Conservation (phyloP, 1,140 invertebrate species). For the Drosophila nigrodunni region DNA sequence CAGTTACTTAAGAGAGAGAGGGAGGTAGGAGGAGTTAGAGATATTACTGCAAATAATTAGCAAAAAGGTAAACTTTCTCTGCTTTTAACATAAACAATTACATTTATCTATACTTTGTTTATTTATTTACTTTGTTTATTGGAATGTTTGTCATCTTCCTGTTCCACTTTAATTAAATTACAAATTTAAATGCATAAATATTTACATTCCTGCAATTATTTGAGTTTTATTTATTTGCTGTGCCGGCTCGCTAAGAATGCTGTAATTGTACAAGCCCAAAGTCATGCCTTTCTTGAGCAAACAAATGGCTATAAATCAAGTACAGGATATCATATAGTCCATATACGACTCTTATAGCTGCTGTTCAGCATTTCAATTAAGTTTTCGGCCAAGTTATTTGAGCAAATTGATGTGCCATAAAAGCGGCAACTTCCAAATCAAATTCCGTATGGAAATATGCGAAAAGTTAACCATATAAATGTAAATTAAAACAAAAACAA, state of each 20-base stretch:
- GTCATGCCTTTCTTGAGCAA: no score
- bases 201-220: slow-evolving; percentile 40
- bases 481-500: slow-evolving; percentile 28
- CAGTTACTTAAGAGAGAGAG: background rate
- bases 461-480: slow-evolving; percentile 43
- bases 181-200: slow-evolving; percentile 65
- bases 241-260: background rate
- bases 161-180: slow-evolving; percentile 57
- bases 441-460: slow-evolving; percentile 32
- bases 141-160: slow-evolving; percentile 21
- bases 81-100: slow-evolving; percentile 11
- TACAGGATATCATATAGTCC: slow-evolving; percentile 3
- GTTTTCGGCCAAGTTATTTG: slow-evolving; percentile 12
- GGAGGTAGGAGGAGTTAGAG: background rate
- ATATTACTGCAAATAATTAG: slow-evolving; percentile 60
- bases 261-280: background rate
- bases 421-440: slow-evolving; percentile 12
- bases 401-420: slow-evolving; percentile 32
- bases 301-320: background rate
- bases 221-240: slow-evolving; percentile 5
- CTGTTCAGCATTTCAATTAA: slow-evolving; percentile 39
- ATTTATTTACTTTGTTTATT: slow-evolving; percentile 19
- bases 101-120: slow-evolving; percentile 1
- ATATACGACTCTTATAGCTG: background rate
- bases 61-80: slow-evolving; percentile 58